Base-by-base conservation (phyloP, 2,113 vertebrate genomes). In the Bubo blakistoni region DNA sequence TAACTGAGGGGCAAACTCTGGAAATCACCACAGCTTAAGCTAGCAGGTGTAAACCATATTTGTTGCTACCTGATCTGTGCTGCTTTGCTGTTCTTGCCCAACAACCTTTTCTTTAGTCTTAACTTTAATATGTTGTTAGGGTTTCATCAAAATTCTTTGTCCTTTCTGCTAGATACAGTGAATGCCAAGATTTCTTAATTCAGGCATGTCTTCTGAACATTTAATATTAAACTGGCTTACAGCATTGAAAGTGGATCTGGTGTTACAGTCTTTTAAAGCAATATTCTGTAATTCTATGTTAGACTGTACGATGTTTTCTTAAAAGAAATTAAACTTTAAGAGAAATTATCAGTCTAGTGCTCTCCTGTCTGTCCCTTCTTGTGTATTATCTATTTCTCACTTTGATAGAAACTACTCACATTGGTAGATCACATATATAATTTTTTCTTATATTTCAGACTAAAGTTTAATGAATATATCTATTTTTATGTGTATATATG, bases 391-490 rank as follows among this genome's bases (percentile, higher is more conserved):
- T 52, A 0, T 81, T 86, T 83, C 38, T 66, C 22, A 49, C 25
- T 89, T 93, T 32, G 13, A 44, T 46, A 18, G 44, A 46, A 46
- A 46, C 44, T 46, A 18, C 16, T 46, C 16, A 46, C 16, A 24
- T 27, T 69, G 38, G 11, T 27, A 34, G 27, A 58, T 67, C 14
- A 34, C 0, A 0, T 40, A 14, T 61, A 5, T 83, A 14, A 11
- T 5, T 54, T 49, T 87, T 76, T 46, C 11, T 52, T 58, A 9
- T 26, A 59, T 55, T 95, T 86, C 25, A 51, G 32, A 67, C 47
- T 44, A 25, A 87, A 63, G 6, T 44, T 57, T 54, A 59, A 4
- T 74, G 4, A 58, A 9, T 71, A 15, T 10, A n/a, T 57, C 1
- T 78, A 1, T 29, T 72, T 85, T 34, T 49, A 5, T 73, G 8